phyloP scores from a whole-genome alignment of 2,888 invertebrate genomes.

The Dryadula phaetusa region DNA sequence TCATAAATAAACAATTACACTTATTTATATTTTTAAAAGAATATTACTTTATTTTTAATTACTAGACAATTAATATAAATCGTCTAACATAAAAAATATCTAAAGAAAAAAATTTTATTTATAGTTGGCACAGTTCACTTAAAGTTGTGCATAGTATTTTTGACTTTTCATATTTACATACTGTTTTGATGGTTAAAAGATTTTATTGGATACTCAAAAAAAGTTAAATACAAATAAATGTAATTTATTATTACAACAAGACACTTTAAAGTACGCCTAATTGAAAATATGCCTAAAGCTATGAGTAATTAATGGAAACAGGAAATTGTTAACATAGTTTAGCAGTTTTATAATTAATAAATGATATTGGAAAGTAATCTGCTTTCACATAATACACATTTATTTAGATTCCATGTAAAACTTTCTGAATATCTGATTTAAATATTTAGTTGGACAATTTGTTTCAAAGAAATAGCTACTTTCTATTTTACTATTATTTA shows the following conservation, averaged over 20 bases:
- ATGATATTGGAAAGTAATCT: constrained; percentile 9
- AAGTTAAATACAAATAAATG: neutral
- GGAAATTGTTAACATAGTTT: constrained; percentile 13
- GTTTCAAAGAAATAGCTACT: constrained; percentile 2
- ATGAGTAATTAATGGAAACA: constrained; percentile 15
- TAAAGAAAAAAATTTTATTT: neutral
- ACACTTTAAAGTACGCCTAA: neutral
- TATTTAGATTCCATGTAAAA: neutral
- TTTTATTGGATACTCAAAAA: no score
- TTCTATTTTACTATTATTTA: constrained; percentile 5
- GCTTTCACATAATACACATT: constrained; percentile 17
- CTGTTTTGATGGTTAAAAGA: neutral
- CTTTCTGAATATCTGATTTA: neutral
- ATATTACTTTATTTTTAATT: no score
- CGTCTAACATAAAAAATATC: neutral
- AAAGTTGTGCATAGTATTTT: neutral
- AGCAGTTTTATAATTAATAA: constrained; percentile 15
- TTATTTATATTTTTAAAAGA: no score
- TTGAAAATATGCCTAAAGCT: neutral
- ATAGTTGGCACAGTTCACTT: neutral
- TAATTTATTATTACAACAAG: neutral
- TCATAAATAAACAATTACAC: no score
- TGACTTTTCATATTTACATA: neutral
- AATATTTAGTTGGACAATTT: neutral
- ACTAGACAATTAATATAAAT: neutral